These are phyloP conservation scores for Noctua janthe DNA, from an alignment of 2,888 invertebrate genomes.

Conservation along the genomic window DNA sequence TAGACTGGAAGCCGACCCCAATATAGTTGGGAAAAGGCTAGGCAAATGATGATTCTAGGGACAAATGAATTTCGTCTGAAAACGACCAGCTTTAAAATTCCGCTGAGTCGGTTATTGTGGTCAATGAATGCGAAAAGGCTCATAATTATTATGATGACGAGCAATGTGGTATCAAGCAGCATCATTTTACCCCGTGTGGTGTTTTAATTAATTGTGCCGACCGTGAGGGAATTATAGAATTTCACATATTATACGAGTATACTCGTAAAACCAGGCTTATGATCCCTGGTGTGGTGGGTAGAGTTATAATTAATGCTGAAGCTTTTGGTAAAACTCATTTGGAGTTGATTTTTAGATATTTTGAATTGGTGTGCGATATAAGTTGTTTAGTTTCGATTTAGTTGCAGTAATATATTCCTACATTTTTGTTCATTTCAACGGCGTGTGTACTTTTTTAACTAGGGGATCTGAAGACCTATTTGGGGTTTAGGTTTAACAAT, in stretches of 20 bases:
- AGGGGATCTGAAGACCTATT: not conserved
- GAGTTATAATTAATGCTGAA: constrained; percentile 18
- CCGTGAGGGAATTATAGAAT: constrained; percentile 26
- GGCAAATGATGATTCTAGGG: not conserved
- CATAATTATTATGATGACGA: constrained; percentile 30
- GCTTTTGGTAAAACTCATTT: constrained; percentile 5
- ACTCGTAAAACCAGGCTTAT: constrained; percentile 22
- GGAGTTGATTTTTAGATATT: constrained; percentile 2
- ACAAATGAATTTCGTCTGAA: not conserved
- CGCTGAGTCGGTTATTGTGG: constrained; percentile 10
- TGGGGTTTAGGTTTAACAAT: not conserved
- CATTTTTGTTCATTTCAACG: not conserved
- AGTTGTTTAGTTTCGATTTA: not conserved
- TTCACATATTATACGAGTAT: not conserved
- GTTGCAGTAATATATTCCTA: not conserved
- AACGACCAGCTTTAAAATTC: not conserved
- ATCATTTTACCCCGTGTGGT: constrained; percentile 35
- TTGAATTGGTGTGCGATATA: not conserved
- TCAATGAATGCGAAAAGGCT: not conserved
- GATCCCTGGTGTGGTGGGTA: constrained; percentile 6
- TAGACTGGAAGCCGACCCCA: too few species aligned
- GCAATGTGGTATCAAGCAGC: constrained; percentile 12
- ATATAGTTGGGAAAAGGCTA: too few species aligned
- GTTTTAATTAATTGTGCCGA: constrained; percentile 37
- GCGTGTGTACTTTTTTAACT: not conserved